Conservation (phyloP, 2,113 vertebrate species). For the Scytalopus superciliaris region DNA sequence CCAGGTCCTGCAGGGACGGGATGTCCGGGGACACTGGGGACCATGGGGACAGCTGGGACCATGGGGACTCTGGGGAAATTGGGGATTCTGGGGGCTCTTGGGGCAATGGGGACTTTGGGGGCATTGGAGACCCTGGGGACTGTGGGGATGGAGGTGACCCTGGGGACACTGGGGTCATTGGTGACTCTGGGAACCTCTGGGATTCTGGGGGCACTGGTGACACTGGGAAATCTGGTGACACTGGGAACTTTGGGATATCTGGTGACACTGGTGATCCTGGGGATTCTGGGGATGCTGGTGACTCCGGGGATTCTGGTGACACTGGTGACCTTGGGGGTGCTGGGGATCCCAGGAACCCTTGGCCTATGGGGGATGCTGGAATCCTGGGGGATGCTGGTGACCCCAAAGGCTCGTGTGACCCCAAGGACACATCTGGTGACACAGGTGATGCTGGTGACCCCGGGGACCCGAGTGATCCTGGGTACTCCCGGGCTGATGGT, state of each 20-base stretch:
- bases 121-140: neutral
- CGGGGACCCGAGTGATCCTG: neutral
- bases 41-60: neutral
- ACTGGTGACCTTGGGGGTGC: neutral
- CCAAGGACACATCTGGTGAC: neutral
- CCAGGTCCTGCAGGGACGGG: slow-evolving; percentile 40
- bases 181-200: neutral
- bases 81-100: neutral
- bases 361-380: no score
- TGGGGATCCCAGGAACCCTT: neutral
- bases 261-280: neutral
- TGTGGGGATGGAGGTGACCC: neutral
- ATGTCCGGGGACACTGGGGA: neutral
- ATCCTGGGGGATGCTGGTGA: neutral
- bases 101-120: neutral
- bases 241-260: neutral
- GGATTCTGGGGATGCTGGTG: neutral
- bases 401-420: neutral
- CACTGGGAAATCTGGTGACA: neutral
- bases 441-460: neutral
- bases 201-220: neutral
- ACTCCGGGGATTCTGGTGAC: neutral
- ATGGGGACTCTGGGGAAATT: neutral
- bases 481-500: neutral
- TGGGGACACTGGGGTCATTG: neutral